Conservation (phyloP, 2,797 vertebrate species). For the Hapalemur alaotrensis region DNA sequence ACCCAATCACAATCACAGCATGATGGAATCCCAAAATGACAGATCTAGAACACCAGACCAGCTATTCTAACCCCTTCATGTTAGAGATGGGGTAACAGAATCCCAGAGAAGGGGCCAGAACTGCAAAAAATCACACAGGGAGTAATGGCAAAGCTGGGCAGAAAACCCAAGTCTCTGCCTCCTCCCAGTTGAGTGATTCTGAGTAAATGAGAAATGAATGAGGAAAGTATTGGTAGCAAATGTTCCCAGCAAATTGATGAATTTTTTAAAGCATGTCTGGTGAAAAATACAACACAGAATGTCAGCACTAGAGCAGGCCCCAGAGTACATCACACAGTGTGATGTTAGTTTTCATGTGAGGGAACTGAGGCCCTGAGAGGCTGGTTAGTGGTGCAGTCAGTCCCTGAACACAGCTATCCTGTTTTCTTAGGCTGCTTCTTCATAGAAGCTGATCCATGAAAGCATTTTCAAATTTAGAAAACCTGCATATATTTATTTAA, state of each 20-base stretch:
- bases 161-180: neutral
- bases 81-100: neutral
- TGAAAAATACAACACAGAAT: neutral
- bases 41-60: neutral
- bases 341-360: neutral
- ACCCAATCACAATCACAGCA: neutral
- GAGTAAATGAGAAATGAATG: neutral
- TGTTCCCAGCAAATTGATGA: neutral
- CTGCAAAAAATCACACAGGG: neutral
- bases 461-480: conserved; percentile 1
- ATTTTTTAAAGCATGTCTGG: neutral
- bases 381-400: neutral
- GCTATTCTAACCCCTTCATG: neutral
- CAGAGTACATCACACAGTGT: neutral
- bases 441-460: neutral
- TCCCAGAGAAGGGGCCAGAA: neutral
- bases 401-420: neutral
- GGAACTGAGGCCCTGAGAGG: neutral
- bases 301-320: neutral
- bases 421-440: neutral
- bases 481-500: neutral
- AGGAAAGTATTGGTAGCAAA: neutral
- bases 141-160: neutral
- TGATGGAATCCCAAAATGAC: neutral
- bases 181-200: neutral